Evolutionary conservation across 1,140 invertebrate genomes (phyloP).

Genomic region (Dysdera silvatica): DNA sequence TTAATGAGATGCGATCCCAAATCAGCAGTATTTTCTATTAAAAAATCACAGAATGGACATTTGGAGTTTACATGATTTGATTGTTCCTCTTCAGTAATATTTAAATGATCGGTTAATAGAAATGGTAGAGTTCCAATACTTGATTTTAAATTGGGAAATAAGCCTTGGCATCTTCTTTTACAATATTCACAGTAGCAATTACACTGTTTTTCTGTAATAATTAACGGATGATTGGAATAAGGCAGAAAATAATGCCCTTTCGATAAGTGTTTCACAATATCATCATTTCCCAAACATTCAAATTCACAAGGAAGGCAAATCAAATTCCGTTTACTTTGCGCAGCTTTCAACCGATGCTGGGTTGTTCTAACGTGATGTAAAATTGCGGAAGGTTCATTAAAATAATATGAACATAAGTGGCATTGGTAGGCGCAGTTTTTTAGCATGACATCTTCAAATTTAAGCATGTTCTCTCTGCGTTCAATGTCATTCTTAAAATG

Average conservation of each 20-base stretch:
- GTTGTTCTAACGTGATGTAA: constrained; percentile 63
- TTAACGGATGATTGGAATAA: constrained; percentile 7
- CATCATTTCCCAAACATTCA: constrained; percentile 54
- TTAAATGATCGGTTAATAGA: not conserved
- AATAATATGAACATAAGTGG: constrained; percentile 70
- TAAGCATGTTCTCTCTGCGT: constrained; percentile 65
- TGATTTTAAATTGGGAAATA: not conserved
- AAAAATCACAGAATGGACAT: not conserved
- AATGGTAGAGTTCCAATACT: not conserved
- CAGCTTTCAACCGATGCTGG: constrained; percentile 50
- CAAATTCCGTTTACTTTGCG: constrained; percentile 52
- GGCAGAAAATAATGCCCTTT: constrained; percentile 1
- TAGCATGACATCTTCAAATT: constrained; percentile 57
- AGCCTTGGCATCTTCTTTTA: not conserved
- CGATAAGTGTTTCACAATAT: constrained; percentile 60
- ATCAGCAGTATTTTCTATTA: not conserved
- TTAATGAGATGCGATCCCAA: not conserved
- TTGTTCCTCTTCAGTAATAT: not conserved
- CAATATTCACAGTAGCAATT: constrained; percentile 19
- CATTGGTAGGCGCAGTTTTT: constrained; percentile 64
- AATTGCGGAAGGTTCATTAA: constrained; percentile 63
- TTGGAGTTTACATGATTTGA: not conserved
- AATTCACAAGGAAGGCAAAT: constrained; percentile 68
- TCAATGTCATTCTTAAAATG: constrained; percentile 44
- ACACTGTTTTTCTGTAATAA: constrained; percentile 11